These are phyloP conservation scores for Drosophila albomicans DNA, from an alignment of 1,140 invertebrate species.

Conservation along the genomic window DNA sequence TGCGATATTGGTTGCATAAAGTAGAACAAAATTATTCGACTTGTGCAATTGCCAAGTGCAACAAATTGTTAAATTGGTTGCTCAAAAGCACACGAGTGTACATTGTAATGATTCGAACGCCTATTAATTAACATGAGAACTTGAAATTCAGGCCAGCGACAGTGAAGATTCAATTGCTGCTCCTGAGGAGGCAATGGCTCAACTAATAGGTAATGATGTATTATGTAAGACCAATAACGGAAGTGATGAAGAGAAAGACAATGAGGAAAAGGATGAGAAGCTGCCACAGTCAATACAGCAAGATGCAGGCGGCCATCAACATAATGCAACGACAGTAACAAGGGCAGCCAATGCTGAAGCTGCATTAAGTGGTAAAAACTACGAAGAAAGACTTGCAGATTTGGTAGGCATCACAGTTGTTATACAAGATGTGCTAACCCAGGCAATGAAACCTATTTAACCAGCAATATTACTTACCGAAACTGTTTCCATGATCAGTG, in stretches of 20 bases:
- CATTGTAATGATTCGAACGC: conserved; percentile 28
- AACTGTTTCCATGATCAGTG: background rate
- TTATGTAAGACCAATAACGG: conserved; percentile 49
- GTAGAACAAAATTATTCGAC: background rate
- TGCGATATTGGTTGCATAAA: conserved; percentile 37
- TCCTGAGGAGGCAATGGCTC: conserved; percentile 45
- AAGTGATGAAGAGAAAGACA: conserved; percentile 11
- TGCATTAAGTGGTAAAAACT: conserved; percentile 78
- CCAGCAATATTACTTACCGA: background rate
- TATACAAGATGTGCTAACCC: conserved; percentile 43
- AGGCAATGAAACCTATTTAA: conserved; percentile 55
- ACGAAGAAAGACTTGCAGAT: conserved; percentile 82
- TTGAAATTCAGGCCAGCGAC: conserved; percentile 82
- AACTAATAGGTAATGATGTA: conserved; percentile 72
- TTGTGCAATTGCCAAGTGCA: conserved; percentile 42
- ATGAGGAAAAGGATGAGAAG: background rate
- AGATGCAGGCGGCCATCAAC: conserved; percentile 6
- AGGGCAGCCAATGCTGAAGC: conserved; percentile 38
- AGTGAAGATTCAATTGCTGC: conserved; percentile 69
- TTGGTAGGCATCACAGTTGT: conserved; percentile 76
- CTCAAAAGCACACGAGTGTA: conserved; percentile 32
- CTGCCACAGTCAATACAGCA: background rate
- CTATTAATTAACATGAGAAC: conserved; percentile 58
- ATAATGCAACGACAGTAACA: conserved; percentile 6
- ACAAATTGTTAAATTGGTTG: conserved; percentile 36